Evolutionary conservation across 2,888 invertebrate species (phyloP), one percentile per base, ranked within the genome.

Genomic region (Torymus aiolomorphi): DNA sequence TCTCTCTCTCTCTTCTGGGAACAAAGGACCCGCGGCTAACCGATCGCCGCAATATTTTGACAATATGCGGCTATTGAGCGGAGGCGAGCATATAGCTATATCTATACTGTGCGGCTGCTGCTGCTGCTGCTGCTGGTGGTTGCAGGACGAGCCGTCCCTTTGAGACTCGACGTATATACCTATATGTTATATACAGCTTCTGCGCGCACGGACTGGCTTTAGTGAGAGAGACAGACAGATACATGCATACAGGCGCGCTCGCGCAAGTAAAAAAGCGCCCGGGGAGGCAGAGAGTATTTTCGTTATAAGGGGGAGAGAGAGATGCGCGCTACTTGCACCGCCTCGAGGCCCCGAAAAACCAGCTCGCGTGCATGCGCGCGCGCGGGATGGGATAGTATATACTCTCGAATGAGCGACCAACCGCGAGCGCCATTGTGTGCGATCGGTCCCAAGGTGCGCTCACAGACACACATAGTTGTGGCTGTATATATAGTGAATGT

Each of bases 31-130:
- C 72, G 82, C 78, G 76, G 79, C 85, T 82, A 86, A 83, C 83
- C 86, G 88, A 88, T 89, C 88, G 85, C 87, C 87, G 87, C 89
- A 90, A 90, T 90, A 89, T 90, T 90, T 90, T 90, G 90, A 90
- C 90, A 90, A 89, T 89, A 86, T 87, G 86, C 85, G 86, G 84
- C 86, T 85, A 88, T 89, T 88, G 86, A 87, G 86, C 83, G 81
- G 82, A 82, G 84, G 85, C 82, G 81, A 84, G 82, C 20, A 20
- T 42, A 42, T 42, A 42, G 8, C 42, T 42, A 42, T 42, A 42
- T 42, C 5, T 42, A 42, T 42, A 42, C 8, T 42, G 8, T 8
- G 8, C 2, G 20, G 20, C 20, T 20, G n/a, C n/a, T n/a, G n/a
- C n/a, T n/a, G n/a, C n/a, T n/a, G n/a, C n/a, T n/a, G n/a, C n/a